These are phyloP conservation scores for Semaprochilodus insignis DNA, from an alignment of 2,797 vertebrate species.

Conservation along the genomic window DNA sequence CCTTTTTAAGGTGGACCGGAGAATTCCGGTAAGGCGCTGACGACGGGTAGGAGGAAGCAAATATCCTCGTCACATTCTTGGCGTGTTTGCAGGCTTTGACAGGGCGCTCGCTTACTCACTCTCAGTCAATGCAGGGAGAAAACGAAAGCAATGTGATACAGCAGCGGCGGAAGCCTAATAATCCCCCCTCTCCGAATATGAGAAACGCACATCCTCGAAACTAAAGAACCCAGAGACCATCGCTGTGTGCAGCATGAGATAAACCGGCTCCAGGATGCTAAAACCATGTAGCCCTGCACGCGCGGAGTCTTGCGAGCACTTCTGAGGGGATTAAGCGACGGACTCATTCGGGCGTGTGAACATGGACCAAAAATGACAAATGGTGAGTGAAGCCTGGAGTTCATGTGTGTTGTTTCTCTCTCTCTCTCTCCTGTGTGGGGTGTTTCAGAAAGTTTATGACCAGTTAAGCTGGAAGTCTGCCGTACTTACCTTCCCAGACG, in stretches of 20 bases:
- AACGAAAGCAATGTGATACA: constrained; percentile 47
- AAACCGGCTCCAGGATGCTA: neutral
- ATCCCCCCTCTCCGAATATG: constrained; percentile 12
- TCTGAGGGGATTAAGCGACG: constrained; percentile 14
- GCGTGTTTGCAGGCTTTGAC: neutral
- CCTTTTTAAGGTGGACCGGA: too few species aligned
- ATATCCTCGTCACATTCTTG: neutral
- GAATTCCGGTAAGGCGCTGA: too few species aligned
- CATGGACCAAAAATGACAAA: constrained; percentile 81
- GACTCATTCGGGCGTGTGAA: constrained; percentile 62
- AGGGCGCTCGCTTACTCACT: neutral
- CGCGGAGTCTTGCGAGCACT: neutral
- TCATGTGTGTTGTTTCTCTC: too few species aligned
- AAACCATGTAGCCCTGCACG: neutral
- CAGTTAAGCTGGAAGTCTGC: neutral
- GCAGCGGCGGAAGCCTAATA: constrained; percentile 46
- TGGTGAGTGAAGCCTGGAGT: constrained; percentile 71
- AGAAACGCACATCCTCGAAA: constrained; percentile 19
- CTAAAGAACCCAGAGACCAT: constrained; percentile 2
- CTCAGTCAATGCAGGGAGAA: constrained; percentile 27
- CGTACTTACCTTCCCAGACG: neutral
- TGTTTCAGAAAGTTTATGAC: neutral
- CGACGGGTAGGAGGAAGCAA: too few species aligned
- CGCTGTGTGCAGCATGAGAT: neutral
- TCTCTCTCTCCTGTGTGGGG: too few species aligned